Base-by-base conservation (phyloP, 1,140 invertebrate species). In the Telenomus remus region DNA sequence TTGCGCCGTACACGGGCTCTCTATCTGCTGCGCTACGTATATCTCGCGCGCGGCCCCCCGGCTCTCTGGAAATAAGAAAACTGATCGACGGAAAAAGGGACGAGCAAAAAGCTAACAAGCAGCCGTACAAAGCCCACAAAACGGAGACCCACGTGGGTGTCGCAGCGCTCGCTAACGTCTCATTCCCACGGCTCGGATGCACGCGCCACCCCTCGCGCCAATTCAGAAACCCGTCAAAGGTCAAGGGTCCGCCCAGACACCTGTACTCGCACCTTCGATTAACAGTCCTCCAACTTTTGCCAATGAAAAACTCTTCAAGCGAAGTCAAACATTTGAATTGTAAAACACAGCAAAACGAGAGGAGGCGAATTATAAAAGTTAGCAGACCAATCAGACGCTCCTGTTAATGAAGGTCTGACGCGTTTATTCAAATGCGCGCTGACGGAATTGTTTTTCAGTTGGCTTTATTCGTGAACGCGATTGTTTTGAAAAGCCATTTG, bases 31-130 rank as follows among this genome's bases (percentile, higher is more conserved):
- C 11, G 9, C 14, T 14, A 56, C 64, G 72, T 64, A 59, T 73
- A 73, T 56, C 56, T 15, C 59, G 39, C 37, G 53, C 63, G 54
- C 44, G 49, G 27, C 44, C 37, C 47, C 43, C 50, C 47, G 44
- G 55, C 37, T 35, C 49, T 46, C 27, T 19, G 33, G 39, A 56
- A 53, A 70, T 60, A 70, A 47, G 57, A 70, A 70, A 70, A 70
- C 56, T 50, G 57, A 60, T 60, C 65, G 56, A 48, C 49, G 49
- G 43, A 70, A 70, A 70, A 70, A 69, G 51, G 9, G 56, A 61
- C 48, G 15, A 61, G 57, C 57, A 70, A 70, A 70, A 70, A 70
- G 57, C 57, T 59, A 70, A 70, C 66, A 61, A 70, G 66, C 65
- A 60, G 56, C 56, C 49, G 49, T 60, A 60, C 65, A 54, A 53